Evolutionary conservation across 2,797 vertebrate genomes (phyloP).

Genomic region (Chaenodraco wilsoni): DNA sequence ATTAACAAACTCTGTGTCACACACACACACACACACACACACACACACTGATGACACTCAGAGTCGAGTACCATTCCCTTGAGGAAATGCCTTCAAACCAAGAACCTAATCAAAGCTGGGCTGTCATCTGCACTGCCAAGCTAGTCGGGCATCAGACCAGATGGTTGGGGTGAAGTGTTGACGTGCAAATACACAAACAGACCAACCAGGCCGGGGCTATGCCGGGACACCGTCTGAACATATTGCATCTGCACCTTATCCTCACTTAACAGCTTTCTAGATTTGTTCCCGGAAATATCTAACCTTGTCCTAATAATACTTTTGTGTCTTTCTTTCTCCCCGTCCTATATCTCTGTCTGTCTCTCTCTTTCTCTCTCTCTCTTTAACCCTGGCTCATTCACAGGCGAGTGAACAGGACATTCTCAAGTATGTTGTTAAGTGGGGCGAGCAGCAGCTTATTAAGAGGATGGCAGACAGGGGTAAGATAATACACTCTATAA

Average conservation of each 20-base stretch:
- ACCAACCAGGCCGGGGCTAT: conserved; percentile 24
- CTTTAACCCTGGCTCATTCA: conserved; percentile 61
- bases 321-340: conserved; percentile 31
- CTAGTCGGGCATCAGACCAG: conserved; percentile 53
- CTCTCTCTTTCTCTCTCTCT: conserved; percentile 12
- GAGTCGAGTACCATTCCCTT: conserved; percentile 37
- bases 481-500: conserved; percentile 85
- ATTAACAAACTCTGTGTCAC: not conserved
- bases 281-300: conserved; percentile 43
- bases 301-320: conserved; percentile 59
- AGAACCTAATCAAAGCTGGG: conserved; percentile 61
- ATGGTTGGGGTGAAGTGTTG: conserved; percentile 62
- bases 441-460: conserved; percentile 98
- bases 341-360: conserved; percentile 32
- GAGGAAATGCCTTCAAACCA: conserved; percentile 47
- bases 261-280: conserved; percentile 42
- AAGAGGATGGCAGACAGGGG: conserved; percentile 99
- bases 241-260: conserved; percentile 46
- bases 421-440: conserved; percentile 98
- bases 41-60: not conserved
- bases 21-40: conserved; percentile 7
- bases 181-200: conserved; percentile 58
- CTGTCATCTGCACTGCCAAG: conserved; percentile 52
- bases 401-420: conserved; percentile 99
- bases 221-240: conserved; percentile 29